Base-by-base conservation (phyloP, 2,797 vertebrate genomes). In the Propithecus perrieri region DNA sequence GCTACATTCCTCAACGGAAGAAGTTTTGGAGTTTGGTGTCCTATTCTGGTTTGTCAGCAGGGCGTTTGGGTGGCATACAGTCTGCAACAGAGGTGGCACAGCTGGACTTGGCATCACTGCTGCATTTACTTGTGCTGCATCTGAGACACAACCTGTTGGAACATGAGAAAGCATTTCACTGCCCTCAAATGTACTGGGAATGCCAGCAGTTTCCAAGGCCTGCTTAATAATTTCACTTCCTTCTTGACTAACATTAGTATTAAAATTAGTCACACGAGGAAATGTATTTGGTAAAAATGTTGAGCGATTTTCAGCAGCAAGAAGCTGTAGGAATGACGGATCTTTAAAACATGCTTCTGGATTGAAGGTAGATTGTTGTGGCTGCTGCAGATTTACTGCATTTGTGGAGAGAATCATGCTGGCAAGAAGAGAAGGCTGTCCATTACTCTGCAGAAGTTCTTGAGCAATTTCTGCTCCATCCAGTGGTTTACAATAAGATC, bases 331-430 rank as follows among this genome's bases (percentile, higher is more conserved):
- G 81, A 99, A 98, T 0, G 99, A 97, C n/a, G 99, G 99, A 91
- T 99, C 99, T 97, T 99, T 99, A 97, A 99, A 98, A 92, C 98
- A 98, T 0, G 97, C 75, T 93, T 98, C 98, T 87, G 99, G 97
- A 91, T 94, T 99, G 96, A 99, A 99, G 79, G 98, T 33, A 92
- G 99, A 96, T 12, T 99, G 97, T 48, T 98, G 98, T 7, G 98
- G 98, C 94, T 98, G 98, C 38, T 99, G 98, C 30, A 98, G 72
- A 69, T 97, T 99, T 76, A 98, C 98, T 0, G 98, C 98, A 98
- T 99, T 99, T 90, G 99, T 99, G 61, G 99, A 99, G 97, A 99
- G 99, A 96, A 99, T 99, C 98, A 99, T 99, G 98, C 99, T 99
- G 93, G 99, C 98, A 93, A 99, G 99, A 97, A 99, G 99, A 72